Evolutionary conservation across 1,140 invertebrate genomes (phyloP), one percentile per base, ranked within the genome.

Genomic region (Platorchestia sp.): DNA sequence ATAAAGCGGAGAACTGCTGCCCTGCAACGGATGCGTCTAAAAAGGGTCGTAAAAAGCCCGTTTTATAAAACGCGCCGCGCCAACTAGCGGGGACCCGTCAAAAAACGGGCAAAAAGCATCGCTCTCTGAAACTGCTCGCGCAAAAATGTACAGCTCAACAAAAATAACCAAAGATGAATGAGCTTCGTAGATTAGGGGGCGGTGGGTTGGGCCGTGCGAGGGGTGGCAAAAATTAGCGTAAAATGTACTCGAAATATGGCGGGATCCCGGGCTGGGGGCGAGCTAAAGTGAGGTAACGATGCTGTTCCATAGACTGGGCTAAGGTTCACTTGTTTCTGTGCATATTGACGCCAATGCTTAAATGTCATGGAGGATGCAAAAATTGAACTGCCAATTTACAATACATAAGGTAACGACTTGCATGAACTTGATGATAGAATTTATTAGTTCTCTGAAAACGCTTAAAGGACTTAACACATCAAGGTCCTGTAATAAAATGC

Each of bases 91-190:
- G 87, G 59, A 75, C 87, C 87, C 87, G 41, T 89, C 43, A 36
- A 89, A 89, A 89, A 89, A 89, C 87, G 87, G 14, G 43, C 41
- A 89, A 89, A 89, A 89, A 89, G 41, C 41, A 89, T 42, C 87
- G 87, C 43, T 89, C 87, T 44, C 43, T 89, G 87, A 89, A 89
- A 89, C 41, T 89, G 87, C 87, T 5, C 43, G 41, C 87, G 87
- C 43, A 89, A 89, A 89, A 89, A 75, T 75, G 59, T 36, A 27
- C 59, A 41, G 87, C 43, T 89, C 87, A 42, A 93, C 91, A 93
- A 93, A 93, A 93, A 93, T 93, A 42, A 45, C 44, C 43, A 93
- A 44, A 93, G 91, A 93, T 93, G 91, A 93, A 93, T 93, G 91
- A 93, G 91, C 44, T 93, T 45, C 45, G 91, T 44, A 93, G 91